Conservation (phyloP, 2,113 vertebrate genomes). For the Kryptolebias marmoratus region DNA sequence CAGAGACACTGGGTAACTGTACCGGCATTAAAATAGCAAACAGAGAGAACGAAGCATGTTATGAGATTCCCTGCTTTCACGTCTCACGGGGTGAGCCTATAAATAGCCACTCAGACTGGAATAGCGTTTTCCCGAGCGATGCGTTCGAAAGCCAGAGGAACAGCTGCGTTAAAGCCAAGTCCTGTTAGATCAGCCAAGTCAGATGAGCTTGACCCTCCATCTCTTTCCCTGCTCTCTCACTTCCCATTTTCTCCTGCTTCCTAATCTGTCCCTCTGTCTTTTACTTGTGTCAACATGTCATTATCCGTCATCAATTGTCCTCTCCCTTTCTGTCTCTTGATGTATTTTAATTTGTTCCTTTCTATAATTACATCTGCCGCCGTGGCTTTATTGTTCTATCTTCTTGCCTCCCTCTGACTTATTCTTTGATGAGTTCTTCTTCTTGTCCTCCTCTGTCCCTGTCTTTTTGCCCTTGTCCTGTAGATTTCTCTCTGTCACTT, state of each 20-base stretch:
- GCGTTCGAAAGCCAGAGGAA: slow-evolving; percentile 74
- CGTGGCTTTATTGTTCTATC: slow-evolving; percentile 23
- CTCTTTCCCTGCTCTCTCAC: slow-evolving; percentile 27
- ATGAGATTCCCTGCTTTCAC: slow-evolving; percentile 68
- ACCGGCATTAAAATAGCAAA: slow-evolving; percentile 75
- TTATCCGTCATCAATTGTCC: slow-evolving; percentile 17
- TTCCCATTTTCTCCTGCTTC: slow-evolving; percentile 2
- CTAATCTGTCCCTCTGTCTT: slow-evolving; percentile 15
- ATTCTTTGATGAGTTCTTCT: slow-evolving; percentile 23
- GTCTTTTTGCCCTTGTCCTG: slow-evolving; percentile 24
- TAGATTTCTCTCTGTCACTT: slow-evolving; percentile 31
- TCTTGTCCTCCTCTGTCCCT: slow-evolving; percentile 8
- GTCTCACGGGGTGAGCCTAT: slow-evolving; percentile 74
- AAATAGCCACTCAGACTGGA: slow-evolving; percentile 78
- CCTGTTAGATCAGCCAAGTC: slow-evolving; percentile 73
- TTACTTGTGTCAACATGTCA: background rate
- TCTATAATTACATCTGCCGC: slow-evolving; percentile 29
- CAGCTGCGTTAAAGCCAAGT: slow-evolving; percentile 83
- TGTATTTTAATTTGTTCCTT: slow-evolving; percentile 47
- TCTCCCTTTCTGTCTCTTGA: slow-evolving; percentile 14
- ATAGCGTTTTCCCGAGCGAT: slow-evolving; percentile 80
- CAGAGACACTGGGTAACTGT: slow-evolving; percentile 71
- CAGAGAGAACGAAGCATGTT: slow-evolving; percentile 57
- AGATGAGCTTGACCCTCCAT: slow-evolving; percentile 52
- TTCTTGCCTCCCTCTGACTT: slow-evolving; percentile 11